A percentile compares a stretch with the other conserved stretches of the same genome.
Evolutionary conservation across 2,888 invertebrate genomes (phyloP).

Genomic region (Pristionchus maxplancki): DNA sequence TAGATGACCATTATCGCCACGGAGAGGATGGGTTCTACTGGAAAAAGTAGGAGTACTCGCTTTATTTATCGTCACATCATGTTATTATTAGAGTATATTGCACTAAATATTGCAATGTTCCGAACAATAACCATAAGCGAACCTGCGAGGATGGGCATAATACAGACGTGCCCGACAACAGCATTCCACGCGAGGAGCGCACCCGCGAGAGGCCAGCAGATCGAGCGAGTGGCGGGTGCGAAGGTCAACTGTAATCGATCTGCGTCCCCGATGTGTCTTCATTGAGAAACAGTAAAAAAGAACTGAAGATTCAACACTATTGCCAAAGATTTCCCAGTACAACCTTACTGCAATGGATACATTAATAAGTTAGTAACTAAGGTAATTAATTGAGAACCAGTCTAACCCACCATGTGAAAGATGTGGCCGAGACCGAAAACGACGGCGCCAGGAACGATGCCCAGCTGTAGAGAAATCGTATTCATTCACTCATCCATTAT

Average conservation of each 20-base stretch:
- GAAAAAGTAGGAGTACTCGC: too few species aligned
- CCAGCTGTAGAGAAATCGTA: conserved; percentile 52
- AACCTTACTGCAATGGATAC: too few species aligned
- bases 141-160: conserved; percentile 51
- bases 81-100: too few species aligned
- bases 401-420: conserved; percentile 61
- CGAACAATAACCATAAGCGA: neutral
- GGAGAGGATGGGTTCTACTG: neutral
- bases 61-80: too few species aligned
- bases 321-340: too few species aligned
- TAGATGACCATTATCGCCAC: conserved; percentile 60
- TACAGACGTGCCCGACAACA: conserved; percentile 59
- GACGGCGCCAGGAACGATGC: conserved; percentile 67
- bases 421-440: conserved; percentile 70
- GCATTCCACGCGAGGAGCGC: conserved; percentile 57
- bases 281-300: too few species aligned
- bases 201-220: conserved; percentile 30
- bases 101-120: too few species aligned
- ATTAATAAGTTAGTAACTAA: too few species aligned
- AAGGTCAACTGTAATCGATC: conserved; percentile 8
- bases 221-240: neutral
- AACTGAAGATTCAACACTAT: too few species aligned
- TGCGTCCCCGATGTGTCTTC: too few species aligned
- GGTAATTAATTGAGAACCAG: too few species aligned
- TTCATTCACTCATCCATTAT: neutral